These are phyloP conservation scores for Dipodomys stephensi DNA, from an alignment of 2,113 vertebrate species.

Conservation along the genomic window DNA sequence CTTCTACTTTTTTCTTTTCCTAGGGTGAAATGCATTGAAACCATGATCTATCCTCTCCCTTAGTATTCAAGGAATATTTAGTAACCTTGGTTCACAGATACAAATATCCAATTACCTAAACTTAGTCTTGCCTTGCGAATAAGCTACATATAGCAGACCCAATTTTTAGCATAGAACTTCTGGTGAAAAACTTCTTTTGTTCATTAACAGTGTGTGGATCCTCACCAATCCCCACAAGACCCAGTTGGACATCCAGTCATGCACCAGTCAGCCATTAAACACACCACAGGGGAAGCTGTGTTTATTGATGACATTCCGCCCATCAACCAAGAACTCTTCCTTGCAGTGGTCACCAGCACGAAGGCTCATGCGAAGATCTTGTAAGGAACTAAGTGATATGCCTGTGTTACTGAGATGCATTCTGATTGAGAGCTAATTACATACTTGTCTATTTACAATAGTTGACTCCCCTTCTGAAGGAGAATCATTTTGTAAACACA, in stretches of 20 bases:
- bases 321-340: slow-evolving; percentile 90
- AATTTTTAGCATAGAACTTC: background rate
- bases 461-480: slow-evolving; percentile 4
- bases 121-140: background rate
- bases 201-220: slow-evolving; percentile 85
- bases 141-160: background rate
- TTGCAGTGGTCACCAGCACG: slow-evolving; percentile 92
- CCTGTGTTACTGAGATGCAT: background rate
- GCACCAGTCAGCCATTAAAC: slow-evolving; percentile 92
- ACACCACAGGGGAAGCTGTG: slow-evolving; percentile 93
- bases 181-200: slow-evolving; percentile 22
- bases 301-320: slow-evolving; percentile 91
- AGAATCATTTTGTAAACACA: background rate
- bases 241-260: slow-evolving; percentile 91
- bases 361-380: slow-evolving; percentile 91
- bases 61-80: background rate
- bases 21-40: background rate
- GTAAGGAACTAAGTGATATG: slow-evolving; percentile 82
- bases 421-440: background rate
- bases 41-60: background rate
- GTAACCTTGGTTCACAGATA: slow-evolving; percentile 7
- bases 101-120: background rate
- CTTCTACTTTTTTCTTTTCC: background rate
- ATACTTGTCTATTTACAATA: background rate
- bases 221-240: slow-evolving; percentile 87